phyloP scores from a whole-genome alignment of 2,888 invertebrate genomes.

The Polyommatus icarus region DNA sequence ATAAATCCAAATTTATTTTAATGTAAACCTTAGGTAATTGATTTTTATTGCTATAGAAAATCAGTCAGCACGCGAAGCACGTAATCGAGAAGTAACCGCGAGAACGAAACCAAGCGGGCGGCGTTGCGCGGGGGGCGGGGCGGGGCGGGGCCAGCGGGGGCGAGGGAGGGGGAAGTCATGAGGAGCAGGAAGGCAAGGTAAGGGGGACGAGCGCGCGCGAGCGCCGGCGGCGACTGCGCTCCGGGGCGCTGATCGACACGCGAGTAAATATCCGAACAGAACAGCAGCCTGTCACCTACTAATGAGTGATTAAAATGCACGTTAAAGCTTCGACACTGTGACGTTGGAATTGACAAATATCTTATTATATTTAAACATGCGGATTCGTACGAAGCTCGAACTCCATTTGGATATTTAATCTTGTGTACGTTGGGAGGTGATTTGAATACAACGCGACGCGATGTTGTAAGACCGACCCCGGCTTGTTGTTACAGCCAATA shows the following conservation, averaged over 20 bases:
- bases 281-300: not conserved
- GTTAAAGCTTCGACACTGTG: not conserved
- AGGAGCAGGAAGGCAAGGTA: constrained; percentile 45
- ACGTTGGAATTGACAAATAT: not conserved
- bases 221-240: constrained; percentile 46
- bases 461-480: constrained; percentile 28
- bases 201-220: constrained; percentile 48
- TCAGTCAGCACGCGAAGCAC: constrained; percentile 83
- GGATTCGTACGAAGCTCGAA: not conserved
- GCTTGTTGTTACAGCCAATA: constrained; percentile 28
- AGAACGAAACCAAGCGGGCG: constrained; percentile 79
- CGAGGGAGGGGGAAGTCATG: constrained; percentile 45
- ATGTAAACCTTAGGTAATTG: constrained; percentile 82
- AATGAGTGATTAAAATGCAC: not conserved
- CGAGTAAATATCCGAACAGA: constrained; percentile 20
- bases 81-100: constrained; percentile 82
- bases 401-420: constrained; percentile 19
- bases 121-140: constrained; percentile 58
- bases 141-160: constrained; percentile 47
- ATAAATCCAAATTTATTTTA: constrained; percentile 81
- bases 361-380: not conserved
- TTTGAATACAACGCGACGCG: constrained; percentile 14
- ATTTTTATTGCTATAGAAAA: constrained; percentile 83
- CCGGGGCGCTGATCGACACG: constrained; percentile 45
- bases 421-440: constrained; percentile 12